Evolutionary conservation across 2,113 vertebrate species (phyloP).

Genomic region (Chloropsis cyanopogon): DNA sequence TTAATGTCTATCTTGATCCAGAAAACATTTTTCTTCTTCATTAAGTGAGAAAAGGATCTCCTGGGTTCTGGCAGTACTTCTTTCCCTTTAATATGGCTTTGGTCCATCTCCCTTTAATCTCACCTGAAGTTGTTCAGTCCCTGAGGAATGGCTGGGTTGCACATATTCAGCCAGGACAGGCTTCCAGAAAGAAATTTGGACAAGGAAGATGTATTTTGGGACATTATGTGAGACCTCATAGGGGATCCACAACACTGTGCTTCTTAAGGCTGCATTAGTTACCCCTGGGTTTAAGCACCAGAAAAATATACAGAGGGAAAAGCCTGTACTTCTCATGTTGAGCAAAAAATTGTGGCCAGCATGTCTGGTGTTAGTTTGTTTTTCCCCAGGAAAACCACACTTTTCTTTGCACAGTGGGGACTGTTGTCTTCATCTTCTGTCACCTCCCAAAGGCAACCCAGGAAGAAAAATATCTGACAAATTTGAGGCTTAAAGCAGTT

Average conservation of each 20-base stretch:
- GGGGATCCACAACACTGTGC: background rate
- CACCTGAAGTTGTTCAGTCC: background rate
- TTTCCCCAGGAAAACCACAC: background rate
- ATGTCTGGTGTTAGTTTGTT: background rate
- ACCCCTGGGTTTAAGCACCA: background rate
- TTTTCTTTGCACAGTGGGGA: background rate
- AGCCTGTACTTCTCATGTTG: background rate
- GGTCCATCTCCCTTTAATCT: background rate
- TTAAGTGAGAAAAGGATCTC: background rate
- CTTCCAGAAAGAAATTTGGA: background rate
- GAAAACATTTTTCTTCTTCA: background rate
- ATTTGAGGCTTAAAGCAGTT: background rate
- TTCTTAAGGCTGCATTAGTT: background rate
- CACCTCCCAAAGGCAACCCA: background rate
- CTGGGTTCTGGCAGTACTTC: background rate
- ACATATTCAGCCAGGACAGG: background rate
- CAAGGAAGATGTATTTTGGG: background rate
- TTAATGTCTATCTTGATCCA: background rate
- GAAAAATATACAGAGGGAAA: background rate
- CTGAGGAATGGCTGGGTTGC: background rate
- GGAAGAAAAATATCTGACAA: background rate
- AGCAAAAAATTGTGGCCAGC: background rate
- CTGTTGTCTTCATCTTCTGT: background rate
- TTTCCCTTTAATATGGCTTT: background rate
- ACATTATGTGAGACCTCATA: background rate